These are phyloP conservation scores for Trachops cirrhosus DNA, from an alignment of 2,797 vertebrate species.

Conservation along the genomic window DNA sequence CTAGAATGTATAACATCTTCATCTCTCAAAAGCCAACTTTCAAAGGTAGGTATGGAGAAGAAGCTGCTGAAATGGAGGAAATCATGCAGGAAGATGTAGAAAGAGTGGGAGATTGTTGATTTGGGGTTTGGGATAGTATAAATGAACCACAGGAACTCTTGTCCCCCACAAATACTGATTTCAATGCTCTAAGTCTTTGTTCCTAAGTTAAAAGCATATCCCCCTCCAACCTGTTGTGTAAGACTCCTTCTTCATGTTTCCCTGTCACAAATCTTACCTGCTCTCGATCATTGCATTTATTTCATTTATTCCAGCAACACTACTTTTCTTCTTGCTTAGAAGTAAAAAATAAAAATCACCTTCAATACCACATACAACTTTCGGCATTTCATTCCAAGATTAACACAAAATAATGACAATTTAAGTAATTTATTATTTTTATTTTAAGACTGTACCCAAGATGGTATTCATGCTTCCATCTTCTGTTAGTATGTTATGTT, in stretches of 20 bases:
- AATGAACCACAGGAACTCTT: neutral
- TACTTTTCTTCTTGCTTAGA: neutral
- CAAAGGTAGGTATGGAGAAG: neutral
- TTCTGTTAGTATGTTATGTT: neutral
- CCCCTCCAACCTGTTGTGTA: neutral
- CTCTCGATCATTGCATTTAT: neutral
- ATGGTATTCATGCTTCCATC: neutral
- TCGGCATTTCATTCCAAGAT: neutral
- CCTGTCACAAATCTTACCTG: neutral
- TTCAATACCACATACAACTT: neutral
- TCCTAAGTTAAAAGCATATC: neutral
- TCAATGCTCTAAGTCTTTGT: neutral
- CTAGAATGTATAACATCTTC: neutral
- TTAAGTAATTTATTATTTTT: neutral
- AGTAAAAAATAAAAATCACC: neutral
- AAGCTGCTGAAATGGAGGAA: neutral
- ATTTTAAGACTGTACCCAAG: neutral
- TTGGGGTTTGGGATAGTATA: neutral
- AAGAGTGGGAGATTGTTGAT: neutral
- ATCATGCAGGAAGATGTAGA: neutral
- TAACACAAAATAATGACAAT: neutral
- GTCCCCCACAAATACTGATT: neutral
- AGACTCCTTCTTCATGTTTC: neutral
- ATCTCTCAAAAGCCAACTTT: neutral
- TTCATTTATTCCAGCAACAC: neutral